Base-by-base conservation (phyloP, 2,113 vertebrate species). In the Apeltes quadracus region DNA sequence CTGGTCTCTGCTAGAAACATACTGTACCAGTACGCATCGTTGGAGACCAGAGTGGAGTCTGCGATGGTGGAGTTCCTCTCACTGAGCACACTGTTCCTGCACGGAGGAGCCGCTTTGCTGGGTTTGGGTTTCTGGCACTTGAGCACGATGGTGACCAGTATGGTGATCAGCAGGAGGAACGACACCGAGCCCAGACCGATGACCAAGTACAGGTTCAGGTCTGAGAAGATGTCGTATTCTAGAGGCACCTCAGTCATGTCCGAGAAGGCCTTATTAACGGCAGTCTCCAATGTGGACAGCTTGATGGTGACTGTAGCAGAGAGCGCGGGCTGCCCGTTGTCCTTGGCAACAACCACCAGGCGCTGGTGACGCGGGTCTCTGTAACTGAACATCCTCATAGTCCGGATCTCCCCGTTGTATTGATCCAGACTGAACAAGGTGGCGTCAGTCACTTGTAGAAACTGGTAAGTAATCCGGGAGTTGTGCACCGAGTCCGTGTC, bases 241-340 rank as follows among this genome's bases (percentile, higher is more conserved):
- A 93, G 88, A 23, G 93, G 90, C 58, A 87, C 91, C 85, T 95
- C 92, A 0, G 92, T 93, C 77, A 94, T 87, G 68, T 92, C 93
- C 27, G 95, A 94, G 73, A 94, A 83, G 70, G 93, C 91, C 90
- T 88, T 94, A 39, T 88, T 94, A 39, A 95, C 94, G 50, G 93
- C 93, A 76, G 93, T 94, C 62, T 96, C 94, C 15, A 95, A 90
- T 23, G 95, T 84, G 0, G 93, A 94, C 39, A 96, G 85, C 0
- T 94, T 91, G 56, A 96, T 92, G 3, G 93, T 94, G 64, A 96
- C 64, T 0, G 95, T 95, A 72, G 94, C 92, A 0, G 95, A 96
- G 50, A 96, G 93, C 1, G 94, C 81, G 0, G 94, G 94, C 50
- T 94, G 82, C 1, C 94, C 94, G 1, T 92, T 74, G 0, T 95